These are phyloP conservation scores for Neodiprion lecontei DNA, from an alignment of 1,140 invertebrate species.

Conservation along the genomic window DNA sequence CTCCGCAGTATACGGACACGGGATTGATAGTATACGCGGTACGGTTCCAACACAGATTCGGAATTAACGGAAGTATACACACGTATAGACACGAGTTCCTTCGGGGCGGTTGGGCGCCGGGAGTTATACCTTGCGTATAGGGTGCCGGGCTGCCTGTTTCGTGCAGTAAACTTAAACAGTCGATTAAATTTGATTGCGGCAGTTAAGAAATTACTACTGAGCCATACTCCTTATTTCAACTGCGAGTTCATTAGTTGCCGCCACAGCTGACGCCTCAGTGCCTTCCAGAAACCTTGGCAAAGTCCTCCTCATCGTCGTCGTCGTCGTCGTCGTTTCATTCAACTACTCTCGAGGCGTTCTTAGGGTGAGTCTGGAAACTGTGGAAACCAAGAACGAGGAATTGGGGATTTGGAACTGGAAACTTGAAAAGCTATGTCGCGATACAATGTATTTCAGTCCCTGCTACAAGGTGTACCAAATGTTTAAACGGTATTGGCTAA, in stretches of 20 bases:
- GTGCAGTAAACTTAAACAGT: conserved; percentile 7
- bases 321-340: background rate
- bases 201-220: conserved; percentile 4
- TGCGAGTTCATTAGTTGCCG: background rate
- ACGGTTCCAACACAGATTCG: too few species aligned
- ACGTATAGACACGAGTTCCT: background rate
- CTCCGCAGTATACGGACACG: background rate
- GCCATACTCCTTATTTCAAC: conserved; percentile 2
- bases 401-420: background rate
- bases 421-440: background rate
- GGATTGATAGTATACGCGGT: too few species aligned
- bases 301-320: too few species aligned
- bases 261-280: conserved; percentile 6
- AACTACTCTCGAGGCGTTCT: background rate
- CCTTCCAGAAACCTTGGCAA: background rate
- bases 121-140: background rate
- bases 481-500: background rate
- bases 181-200: conserved; percentile 7
- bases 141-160: background rate
- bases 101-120: too few species aligned
- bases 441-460: background rate
- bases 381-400: background rate
- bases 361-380: background rate
- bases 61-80: background rate
- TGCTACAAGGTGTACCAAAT: background rate